These are phyloP conservation scores for Tupaia chinensis DNA, from an alignment of 2,113 vertebrate species.

Conservation along the genomic window DNA sequence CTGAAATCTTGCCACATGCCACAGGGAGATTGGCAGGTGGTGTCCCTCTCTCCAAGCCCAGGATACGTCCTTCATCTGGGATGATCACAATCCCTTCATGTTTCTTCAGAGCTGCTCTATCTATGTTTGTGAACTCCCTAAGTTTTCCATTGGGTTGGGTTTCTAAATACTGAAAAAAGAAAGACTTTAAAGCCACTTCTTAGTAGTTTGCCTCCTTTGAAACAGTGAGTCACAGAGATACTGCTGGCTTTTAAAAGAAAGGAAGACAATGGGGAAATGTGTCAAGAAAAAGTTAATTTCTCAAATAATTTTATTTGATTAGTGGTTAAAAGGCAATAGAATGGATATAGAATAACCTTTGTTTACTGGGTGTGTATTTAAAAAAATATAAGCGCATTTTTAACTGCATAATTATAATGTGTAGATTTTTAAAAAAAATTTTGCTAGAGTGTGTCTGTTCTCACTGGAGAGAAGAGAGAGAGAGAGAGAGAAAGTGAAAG, in stretches of 20 bases:
- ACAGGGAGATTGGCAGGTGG: neutral
- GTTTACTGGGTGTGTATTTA: neutral
- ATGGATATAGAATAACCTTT: neutral
- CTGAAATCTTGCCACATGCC: fast-evolving
- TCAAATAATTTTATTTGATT: constrained; percentile 15
- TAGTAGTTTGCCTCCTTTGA: neutral
- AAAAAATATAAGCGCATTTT: neutral
- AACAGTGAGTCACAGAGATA: neutral
- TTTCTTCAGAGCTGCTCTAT: constrained; percentile 44
- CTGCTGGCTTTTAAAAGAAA: neutral
- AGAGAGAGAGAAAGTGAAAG: too few relatives aligned
- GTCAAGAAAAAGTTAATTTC: neutral
- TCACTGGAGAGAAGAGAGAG: too few relatives aligned
- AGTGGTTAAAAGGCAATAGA: neutral
- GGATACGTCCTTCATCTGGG: neutral
- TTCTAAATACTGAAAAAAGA: constrained; percentile 55
- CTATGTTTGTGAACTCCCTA: constrained; percentile 17
- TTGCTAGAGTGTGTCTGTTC: too few relatives aligned
- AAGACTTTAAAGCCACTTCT: neutral
- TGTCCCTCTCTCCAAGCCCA: neutral
- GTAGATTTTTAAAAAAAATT: neutral
- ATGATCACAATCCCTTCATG: neutral
- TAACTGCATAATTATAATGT: neutral
- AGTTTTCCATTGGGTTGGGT: neutral
- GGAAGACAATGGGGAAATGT: neutral